phyloP scores from a whole-genome alignment of 2,888 invertebrate genomes.

The Eupeodes luniger region DNA sequence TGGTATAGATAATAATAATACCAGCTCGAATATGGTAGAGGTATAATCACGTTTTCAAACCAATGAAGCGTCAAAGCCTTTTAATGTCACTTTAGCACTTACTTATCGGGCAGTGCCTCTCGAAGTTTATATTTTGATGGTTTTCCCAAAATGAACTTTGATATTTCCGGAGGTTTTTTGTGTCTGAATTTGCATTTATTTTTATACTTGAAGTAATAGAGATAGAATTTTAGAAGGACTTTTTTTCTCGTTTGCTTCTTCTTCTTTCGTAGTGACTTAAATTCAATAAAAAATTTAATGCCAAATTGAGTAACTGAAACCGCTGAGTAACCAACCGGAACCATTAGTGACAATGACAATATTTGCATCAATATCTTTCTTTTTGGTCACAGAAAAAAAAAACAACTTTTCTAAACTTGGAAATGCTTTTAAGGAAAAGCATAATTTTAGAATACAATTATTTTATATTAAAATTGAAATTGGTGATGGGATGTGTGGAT shows the following conservation, averaged over 20 bases:
- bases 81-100: conserved; percentile 45
- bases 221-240: conserved; percentile 2
- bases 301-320: conserved; percentile 64
- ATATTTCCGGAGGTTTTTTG: neutral
- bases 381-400: neutral
- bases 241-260: neutral
- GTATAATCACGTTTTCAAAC: conserved; percentile 28
- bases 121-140: neutral
- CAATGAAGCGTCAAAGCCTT: conserved; percentile 30
- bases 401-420: conserved; percentile 40
- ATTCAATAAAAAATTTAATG: conserved; percentile 69
- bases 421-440: conserved; percentile 65
- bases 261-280: neutral
- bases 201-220: neutral
- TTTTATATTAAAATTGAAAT: no score
- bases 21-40: neutral
- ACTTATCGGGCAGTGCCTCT: conserved; percentile 10
- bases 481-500: no score
- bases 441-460: no score
- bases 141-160: neutral
- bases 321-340: conserved; percentile 33
- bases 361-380: conserved; percentile 9
- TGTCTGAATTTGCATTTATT: neutral
- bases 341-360: conserved; percentile 38
- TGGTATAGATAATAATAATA: neutral